Conservation (phyloP, 2,888 invertebrate genomes). For the Bembecia ichneumoniformis region DNA sequence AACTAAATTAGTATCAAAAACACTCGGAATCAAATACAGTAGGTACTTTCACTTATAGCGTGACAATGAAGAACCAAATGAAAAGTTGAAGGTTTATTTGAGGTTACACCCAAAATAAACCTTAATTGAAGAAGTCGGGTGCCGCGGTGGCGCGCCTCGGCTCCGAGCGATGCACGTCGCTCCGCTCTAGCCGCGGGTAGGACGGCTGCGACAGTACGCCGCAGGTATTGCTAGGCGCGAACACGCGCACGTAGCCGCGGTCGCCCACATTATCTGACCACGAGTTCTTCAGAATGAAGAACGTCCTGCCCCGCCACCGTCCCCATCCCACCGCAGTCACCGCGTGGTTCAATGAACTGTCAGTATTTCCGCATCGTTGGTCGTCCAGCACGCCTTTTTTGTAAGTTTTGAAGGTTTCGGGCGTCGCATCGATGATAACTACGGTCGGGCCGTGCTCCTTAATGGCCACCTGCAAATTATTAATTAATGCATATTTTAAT, state of each 20-base stretch:
- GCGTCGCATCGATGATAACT: constrained; percentile 38
- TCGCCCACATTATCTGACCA: constrained; percentile 45
- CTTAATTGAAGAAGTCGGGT: too few species aligned
- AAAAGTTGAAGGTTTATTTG: too few species aligned
- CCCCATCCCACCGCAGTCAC: constrained; percentile 57
- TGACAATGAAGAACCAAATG: too few species aligned
- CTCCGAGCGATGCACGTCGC: neutral
- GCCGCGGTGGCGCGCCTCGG: neutral
- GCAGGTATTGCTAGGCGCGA: constrained; percentile 45
- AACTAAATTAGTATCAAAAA: too few species aligned
- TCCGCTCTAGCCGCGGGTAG: constrained; percentile 33
- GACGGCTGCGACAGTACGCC: constrained; percentile 43
- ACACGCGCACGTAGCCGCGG: constrained; percentile 40
- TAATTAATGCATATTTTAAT: too few species aligned
- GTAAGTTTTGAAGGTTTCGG: constrained; percentile 34
- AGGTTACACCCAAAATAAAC: too few species aligned
- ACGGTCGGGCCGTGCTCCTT: constrained; percentile 43
- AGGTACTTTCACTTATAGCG: too few species aligned
- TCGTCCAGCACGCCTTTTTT: constrained; percentile 41
- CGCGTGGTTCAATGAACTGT: constrained; percentile 34
- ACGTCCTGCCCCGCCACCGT: constrained; percentile 26
- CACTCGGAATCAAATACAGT: too few species aligned
- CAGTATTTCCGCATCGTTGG: constrained; percentile 32
- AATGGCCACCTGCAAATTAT: constrained; percentile 37
- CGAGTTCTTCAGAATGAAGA: constrained; percentile 55